Conservation (phyloP, 2,113 vertebrate species). For the Pollachius pollachius region DNA sequence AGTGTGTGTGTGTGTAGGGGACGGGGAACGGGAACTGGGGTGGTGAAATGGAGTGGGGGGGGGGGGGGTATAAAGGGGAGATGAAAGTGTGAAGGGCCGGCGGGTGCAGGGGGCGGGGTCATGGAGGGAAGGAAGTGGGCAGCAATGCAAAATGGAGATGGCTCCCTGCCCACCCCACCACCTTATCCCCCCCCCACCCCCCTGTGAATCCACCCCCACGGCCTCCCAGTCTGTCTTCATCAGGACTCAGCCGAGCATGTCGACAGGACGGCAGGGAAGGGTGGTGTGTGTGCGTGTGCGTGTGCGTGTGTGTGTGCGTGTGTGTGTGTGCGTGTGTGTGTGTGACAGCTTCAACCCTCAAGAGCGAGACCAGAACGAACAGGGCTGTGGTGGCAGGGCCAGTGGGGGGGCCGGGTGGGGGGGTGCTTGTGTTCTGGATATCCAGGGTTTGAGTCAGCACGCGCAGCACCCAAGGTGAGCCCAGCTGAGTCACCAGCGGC, state of each 20-base stretch:
- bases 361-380: no score
- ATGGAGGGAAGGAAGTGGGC: constrained; percentile 28
- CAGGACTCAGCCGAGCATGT: constrained; percentile 58
- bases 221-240: constrained; percentile 64
- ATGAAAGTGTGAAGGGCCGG: constrained; percentile 2
- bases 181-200: constrained; percentile 30
- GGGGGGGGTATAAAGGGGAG: constrained; percentile 37
- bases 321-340: neutral
- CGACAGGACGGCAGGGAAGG: constrained; percentile 46
- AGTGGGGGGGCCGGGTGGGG: constrained; percentile 29
- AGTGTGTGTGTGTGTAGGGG: constrained; percentile 28
- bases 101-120: neutral
- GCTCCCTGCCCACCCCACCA: constrained; percentile 27
- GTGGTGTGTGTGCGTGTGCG: constrained; percentile 26
- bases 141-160: constrained; percentile 51
- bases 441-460: constrained; percentile 62
- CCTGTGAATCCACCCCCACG: neutral
- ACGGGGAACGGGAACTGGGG: neutral
- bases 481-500: constrained; percentile 57
- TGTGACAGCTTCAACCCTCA: neutral
- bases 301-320: constrained; percentile 19
- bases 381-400: constrained; percentile 20
- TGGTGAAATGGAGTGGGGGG: constrained; percentile 22
- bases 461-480: constrained; percentile 35
- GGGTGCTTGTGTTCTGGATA: constrained; percentile 37